Evolutionary conservation across 30 jellyfish, hydroid and myxozoan species (phyloP).

Genomic region (Aurelia sp.): DNA sequence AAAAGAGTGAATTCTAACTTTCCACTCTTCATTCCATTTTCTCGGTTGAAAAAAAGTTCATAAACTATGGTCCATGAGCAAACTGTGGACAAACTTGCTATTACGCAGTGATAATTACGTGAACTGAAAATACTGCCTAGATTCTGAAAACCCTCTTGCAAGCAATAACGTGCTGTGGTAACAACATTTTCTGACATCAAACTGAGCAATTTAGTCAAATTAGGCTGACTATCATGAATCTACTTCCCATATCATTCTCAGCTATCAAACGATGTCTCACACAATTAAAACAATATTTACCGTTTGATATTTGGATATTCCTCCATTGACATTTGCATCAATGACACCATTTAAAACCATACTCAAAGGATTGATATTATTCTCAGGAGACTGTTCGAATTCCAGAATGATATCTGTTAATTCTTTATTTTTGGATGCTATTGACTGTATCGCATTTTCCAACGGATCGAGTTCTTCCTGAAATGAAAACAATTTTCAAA

Average conservation of each 20-base stretch:
- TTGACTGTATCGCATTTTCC: slow-evolving; percentile 85
- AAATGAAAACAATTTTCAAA: background rate
- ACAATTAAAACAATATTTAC: slow-evolving; percentile 8
- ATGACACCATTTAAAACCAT: slow-evolving; percentile 97
- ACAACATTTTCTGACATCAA: background rate
- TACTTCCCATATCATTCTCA: background rate
- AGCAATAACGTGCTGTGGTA: too few species aligned
- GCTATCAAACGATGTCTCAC: background rate
- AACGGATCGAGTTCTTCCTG: slow-evolving; percentile 90
- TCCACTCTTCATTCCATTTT: too few species aligned
- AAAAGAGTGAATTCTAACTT: too few species aligned
- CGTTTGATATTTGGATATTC: slow-evolving; percentile 91
- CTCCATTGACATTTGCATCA: slow-evolving; percentile 99
- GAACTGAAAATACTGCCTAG: too few species aligned
- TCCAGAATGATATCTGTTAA: slow-evolving; percentile 52
- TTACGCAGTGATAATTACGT: too few species aligned
- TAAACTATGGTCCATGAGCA: too few species aligned
- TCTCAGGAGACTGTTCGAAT: slow-evolving; percentile 50
- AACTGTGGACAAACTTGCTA: too few species aligned
- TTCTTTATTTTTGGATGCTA: slow-evolving; percentile 83
- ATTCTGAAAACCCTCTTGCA: too few species aligned
- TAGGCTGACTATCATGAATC: background rate
- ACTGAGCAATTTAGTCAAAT: background rate
- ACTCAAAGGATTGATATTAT: slow-evolving; percentile 85
- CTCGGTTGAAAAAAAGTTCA: too few species aligned